These are phyloP conservation scores for Chironomus riparius DNA, from an alignment of 2,888 invertebrate genomes.

Conservation along the genomic window DNA sequence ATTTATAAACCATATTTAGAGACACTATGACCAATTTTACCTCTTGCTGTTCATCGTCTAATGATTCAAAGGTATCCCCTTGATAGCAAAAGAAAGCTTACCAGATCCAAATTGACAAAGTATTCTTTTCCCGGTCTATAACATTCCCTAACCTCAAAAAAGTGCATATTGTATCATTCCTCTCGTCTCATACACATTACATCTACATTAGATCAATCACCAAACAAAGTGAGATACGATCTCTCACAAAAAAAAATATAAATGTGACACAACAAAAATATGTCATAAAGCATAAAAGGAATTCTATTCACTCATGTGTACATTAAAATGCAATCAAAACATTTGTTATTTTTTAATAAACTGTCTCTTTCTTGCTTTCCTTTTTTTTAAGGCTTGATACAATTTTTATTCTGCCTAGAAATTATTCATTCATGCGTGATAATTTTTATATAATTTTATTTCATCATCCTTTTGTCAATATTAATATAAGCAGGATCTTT, in stretches of 20 bases:
- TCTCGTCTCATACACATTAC: too few relatives aligned
- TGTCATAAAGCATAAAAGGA: background rate
- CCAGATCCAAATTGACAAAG: too few relatives aligned
- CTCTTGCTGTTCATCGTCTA: too few relatives aligned
- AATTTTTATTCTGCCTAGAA: background rate
- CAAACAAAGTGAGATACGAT: background rate
- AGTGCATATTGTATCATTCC: too few relatives aligned
- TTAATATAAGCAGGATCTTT: background rate
- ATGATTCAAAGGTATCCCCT: too few relatives aligned
- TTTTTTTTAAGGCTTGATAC: background rate
- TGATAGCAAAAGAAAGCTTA: too few relatives aligned
- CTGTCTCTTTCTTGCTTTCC: background rate
- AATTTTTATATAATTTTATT: background rate
- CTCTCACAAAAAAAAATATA: background rate
- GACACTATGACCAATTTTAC: too few relatives aligned
- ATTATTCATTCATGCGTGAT: background rate
- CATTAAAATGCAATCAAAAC: conserved; percentile 20
- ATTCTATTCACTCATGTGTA: conserved; percentile 13
- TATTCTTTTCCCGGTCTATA: too few relatives aligned
- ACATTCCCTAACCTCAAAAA: too few relatives aligned
- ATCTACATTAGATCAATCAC: too few relatives aligned
- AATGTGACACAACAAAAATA: background rate
- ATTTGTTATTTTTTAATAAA: conserved; percentile 25
- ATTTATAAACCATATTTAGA: too few relatives aligned
- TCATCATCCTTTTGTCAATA: background rate